Conservation (phyloP, 2,888 invertebrate species). For the Mycogona germanica region DNA sequence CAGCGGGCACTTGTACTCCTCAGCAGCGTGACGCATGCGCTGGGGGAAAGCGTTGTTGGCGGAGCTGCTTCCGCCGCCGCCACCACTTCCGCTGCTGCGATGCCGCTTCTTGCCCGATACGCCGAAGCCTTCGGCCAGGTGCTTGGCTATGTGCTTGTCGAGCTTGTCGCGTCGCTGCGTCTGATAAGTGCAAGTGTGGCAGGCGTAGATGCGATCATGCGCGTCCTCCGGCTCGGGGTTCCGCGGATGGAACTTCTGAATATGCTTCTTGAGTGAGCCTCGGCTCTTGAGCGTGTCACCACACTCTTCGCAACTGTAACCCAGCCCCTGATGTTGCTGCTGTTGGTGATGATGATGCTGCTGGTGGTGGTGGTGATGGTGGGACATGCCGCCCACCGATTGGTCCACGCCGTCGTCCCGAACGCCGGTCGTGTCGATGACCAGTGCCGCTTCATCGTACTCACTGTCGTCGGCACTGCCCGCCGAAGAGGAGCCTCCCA, state of each 20-base stretch:
- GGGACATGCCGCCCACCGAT: conserved; percentile 16
- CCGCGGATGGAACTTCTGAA: conserved; percentile 32
- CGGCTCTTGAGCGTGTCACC: conserved; percentile 36
- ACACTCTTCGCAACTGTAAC: conserved; percentile 38
- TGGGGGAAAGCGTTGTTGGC: conserved; percentile 33
- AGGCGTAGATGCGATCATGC: conserved; percentile 30
- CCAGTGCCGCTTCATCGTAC: conserved; percentile 21
- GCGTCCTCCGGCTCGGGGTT: conserved; percentile 24
- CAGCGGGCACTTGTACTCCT: conserved; percentile 42
- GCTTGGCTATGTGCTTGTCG: conserved; percentile 38
- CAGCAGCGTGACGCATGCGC: conserved; percentile 31
- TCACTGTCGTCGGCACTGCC: conserved; percentile 9
- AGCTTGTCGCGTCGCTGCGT: conserved; percentile 36
- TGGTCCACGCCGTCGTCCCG: conserved; percentile 18
- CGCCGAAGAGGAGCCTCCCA: conserved; percentile 16
- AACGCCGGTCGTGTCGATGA: conserved; percentile 23
- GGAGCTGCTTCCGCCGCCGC: no score
- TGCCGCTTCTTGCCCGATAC: conserved; percentile 38
- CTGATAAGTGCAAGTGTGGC: conserved; percentile 30
- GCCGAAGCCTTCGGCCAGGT: conserved; percentile 38
- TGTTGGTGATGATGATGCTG: conserved; percentile 2
- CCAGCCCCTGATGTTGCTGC: conserved; percentile 21
- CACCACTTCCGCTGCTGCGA: conserved; percentile 7
- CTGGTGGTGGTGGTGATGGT: neutral
- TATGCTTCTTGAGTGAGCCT: conserved; percentile 37